Base-by-base conservation (phyloP, 2,113 vertebrate genomes). In the Podilymbus podiceps region DNA sequence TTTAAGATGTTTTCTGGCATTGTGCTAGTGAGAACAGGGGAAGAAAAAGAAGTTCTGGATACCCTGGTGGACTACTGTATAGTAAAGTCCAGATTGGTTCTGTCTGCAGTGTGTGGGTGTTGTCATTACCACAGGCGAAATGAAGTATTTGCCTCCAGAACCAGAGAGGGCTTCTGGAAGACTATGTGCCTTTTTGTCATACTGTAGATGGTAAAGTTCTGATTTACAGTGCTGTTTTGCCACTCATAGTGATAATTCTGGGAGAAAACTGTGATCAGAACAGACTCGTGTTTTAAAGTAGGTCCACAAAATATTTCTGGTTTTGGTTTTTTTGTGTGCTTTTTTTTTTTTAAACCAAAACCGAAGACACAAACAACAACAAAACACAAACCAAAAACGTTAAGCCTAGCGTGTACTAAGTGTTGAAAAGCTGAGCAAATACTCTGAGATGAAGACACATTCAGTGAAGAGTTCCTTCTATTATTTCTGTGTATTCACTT, bases 1-100 rank as follows among this genome's bases (percentile, higher is more conserved):
- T 93, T 96, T 95, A 92, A 95, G 91, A 62, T 85, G 59, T 92
- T 90, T 88, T 83, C 46, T 90, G 64, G 30, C 67, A 52, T 80
- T 62, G 66, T 58, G 63, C 40, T 80, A 84, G 42, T 71, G 44
- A 80, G 31, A 30, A 76, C 24, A 55, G 10, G 27, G 38, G 47
- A 46, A 9, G 6, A 74, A 78, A 68, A 82, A 50, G 33, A 33
- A 44, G 27, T 22, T 42, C 8, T 67, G 68, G 42, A 12, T 33
- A 27, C 11, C 2, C 14, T 71, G 59, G 8, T 75, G 50, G 40
- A 53, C 20, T 58, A 20, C 17, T n/a, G 15, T 16, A 11, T 5
- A 40, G 38, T 15, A 40, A 46, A 56, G 31, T 44, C 42, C 27
- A 89, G 38, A n/a, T 44, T 20, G 75, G 33, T 77, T 42, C 6